Evolutionary conservation across 2,888 invertebrate genomes (phyloP).

Genomic region (Metellina segmentata): DNA sequence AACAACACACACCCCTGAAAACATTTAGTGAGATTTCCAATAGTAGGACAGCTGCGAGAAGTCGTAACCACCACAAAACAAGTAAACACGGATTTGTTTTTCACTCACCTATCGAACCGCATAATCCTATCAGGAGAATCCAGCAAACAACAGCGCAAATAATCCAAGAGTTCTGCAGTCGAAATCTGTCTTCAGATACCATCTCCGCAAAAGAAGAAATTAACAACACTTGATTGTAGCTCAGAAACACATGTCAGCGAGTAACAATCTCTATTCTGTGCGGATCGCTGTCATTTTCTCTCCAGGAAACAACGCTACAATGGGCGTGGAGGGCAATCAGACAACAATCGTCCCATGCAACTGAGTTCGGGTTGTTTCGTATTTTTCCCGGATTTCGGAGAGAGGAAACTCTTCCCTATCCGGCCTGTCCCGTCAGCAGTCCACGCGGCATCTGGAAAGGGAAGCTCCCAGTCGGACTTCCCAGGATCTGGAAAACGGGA

Average conservation of each 20-base stretch:
- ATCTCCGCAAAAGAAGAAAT: background rate
- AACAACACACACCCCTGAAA: too few species aligned
- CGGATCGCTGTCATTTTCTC: background rate
- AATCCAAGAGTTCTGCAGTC: conserved; percentile 35
- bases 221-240: background rate
- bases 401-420: background rate
- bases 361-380: background rate
- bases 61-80: background rate
- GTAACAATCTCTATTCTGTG: too few species aligned
- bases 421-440: conserved; percentile 5
- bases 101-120: conserved; percentile 47
- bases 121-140: conserved; percentile 38
- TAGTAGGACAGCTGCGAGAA: too few species aligned
- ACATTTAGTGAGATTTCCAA: too few species aligned
- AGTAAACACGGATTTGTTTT: background rate
- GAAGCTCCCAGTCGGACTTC: background rate
- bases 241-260: background rate
- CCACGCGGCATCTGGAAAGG: conserved; percentile 50
- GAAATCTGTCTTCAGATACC: background rate
- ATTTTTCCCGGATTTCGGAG: background rate
- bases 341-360: too few species aligned
- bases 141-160: conserved; percentile 15
- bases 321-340: background rate
- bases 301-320: background rate
- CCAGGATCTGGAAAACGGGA: conserved; percentile 17